These are phyloP conservation scores for Marisa cornuarietis DNA, from an alignment of 1,140 invertebrate genomes.

Conservation along the genomic window DNA sequence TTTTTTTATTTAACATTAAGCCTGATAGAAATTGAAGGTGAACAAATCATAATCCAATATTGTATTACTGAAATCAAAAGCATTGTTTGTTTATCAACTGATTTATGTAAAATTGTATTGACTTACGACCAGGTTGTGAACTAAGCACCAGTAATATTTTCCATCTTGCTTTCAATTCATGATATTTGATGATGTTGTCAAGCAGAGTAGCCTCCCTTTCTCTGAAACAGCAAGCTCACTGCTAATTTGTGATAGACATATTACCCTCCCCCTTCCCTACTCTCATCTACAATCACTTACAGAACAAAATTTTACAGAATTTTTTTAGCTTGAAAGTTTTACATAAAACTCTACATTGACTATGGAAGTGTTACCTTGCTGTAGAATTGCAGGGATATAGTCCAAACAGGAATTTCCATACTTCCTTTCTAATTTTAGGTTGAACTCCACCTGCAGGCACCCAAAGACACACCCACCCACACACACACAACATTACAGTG, in stretches of 20 bases:
- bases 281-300: background rate
- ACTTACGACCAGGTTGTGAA: conserved; percentile 50
- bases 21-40: too few species aligned
- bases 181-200: conserved; percentile 57
- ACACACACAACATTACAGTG: background rate
- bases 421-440: conserved; percentile 52
- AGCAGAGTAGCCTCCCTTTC: conserved; percentile 50
- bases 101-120: too few species aligned
- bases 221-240: conserved; percentile 28
- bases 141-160: conserved; percentile 48
- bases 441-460: conserved; percentile 56
- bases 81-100: too few species aligned
- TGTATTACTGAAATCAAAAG: too few species aligned
- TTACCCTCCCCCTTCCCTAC: background rate
- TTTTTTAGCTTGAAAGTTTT: too few species aligned
- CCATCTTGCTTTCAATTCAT: conserved; percentile 57
- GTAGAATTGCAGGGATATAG: conserved; percentile 60
- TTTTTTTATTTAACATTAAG: too few species aligned
- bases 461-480: background rate
- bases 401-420: conserved; percentile 62
- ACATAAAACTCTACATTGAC: background rate
- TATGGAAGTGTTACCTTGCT: conserved; percentile 38
- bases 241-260: background rate
- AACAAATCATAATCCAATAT: too few species aligned
- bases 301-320: background rate